phyloP scores from a whole-genome alignment of 2,113 vertebrate genomes.

The Nibea coibor region DNA sequence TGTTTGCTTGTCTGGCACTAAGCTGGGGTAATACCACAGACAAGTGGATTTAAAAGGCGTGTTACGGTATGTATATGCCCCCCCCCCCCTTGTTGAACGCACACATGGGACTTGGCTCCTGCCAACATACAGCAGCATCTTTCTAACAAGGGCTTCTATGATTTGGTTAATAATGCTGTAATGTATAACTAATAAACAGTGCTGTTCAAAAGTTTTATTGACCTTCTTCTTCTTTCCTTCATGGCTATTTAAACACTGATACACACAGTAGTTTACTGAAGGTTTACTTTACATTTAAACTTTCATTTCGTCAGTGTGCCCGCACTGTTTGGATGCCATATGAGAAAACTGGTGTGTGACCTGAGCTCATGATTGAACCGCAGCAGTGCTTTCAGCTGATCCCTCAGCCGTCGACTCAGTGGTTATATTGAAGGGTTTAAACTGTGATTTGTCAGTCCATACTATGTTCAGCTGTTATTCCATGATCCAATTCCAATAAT shows the following conservation, averaged over 20 bases:
- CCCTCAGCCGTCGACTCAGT: no score
- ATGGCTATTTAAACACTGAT: not conserved
- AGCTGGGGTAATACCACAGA: constrained; percentile 72
- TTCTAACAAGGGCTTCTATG: constrained; percentile 1
- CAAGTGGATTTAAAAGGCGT: constrained; percentile 68
- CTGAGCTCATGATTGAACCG: not conserved
- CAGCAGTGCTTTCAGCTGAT: no score
- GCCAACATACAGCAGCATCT: not conserved
- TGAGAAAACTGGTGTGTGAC: not conserved
- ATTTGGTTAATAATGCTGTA: not conserved
- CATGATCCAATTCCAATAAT: no score
- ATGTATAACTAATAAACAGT: not conserved
- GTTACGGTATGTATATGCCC: constrained; percentile 57
- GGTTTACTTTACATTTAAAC: not conserved
- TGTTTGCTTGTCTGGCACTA: constrained; percentile 72
- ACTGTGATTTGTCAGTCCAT: no score
- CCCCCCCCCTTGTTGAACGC: constrained; percentile 69
- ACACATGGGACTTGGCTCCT: constrained; percentile 18
- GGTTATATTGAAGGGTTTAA: no score
- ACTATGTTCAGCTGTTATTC: no score
- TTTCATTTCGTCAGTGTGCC: not conserved
- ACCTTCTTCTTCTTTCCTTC: not conserved
- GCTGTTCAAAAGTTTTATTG: not conserved
- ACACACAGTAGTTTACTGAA: not conserved
- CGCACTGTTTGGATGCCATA: not conserved